Evolutionary conservation across 2,888 invertebrate species (phyloP).

Genomic region (Chymomyza fuscimana): DNA sequence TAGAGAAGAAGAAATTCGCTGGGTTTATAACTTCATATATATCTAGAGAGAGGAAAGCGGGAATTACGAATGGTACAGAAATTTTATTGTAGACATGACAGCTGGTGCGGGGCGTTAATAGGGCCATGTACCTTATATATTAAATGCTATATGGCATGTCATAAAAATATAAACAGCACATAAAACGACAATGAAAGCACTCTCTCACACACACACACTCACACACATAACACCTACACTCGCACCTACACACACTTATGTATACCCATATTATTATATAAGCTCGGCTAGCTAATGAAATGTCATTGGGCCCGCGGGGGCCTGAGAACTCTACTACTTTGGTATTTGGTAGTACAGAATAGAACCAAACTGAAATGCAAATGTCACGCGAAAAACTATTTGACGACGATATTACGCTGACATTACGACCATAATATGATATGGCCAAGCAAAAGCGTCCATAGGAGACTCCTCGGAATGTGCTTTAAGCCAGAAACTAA

Average conservation of each 20-base stretch:
- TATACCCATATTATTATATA: neutral
- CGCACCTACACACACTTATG: slow-evolving; percentile 14
- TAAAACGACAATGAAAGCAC: slow-evolving; percentile 74
- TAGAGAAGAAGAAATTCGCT: slow-evolving; percentile 25
- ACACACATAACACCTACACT: neutral
- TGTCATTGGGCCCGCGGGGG: slow-evolving; percentile 65
- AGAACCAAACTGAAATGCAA: slow-evolving; percentile 65
- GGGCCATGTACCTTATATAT: slow-evolving; percentile 51
- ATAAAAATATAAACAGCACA: slow-evolving; percentile 75
- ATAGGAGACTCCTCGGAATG: slow-evolving; percentile 32
- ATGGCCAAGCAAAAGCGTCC: slow-evolving; percentile 45
- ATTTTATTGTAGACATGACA: slow-evolving; percentile 71
- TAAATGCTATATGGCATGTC: slow-evolving; percentile 68
- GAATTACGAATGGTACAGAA: slow-evolving; percentile 41
- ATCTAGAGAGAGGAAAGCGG: neutral
- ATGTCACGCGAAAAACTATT: slow-evolving; percentile 78
- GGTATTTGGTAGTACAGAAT: neutral
- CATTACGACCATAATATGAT: slow-evolving; percentile 50
- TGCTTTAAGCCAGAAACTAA: slow-evolving; percentile 15
- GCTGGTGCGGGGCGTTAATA: slow-evolving; percentile 43
- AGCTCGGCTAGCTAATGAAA: slow-evolving; percentile 59
- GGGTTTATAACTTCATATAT: slow-evolving; percentile 60
- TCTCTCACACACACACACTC: neutral
- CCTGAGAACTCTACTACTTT: neutral
- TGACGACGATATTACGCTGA: slow-evolving; percentile 72